Evolutionary conservation across 2,888 invertebrate species (phyloP).

Genomic region (Craniophora ligustri): DNA sequence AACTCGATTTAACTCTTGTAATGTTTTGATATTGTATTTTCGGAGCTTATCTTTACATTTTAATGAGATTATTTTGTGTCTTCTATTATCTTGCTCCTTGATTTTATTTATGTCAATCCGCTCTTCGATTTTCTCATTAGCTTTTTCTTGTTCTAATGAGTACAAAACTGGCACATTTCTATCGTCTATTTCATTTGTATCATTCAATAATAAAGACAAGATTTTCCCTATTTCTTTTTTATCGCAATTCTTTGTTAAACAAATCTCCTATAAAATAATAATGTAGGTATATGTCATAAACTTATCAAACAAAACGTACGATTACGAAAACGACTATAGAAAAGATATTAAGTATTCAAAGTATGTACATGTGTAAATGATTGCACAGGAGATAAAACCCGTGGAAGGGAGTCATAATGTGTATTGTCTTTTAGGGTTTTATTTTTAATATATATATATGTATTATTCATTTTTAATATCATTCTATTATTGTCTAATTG

Average conservation of each 20-base stretch:
- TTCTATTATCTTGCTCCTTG: background rate
- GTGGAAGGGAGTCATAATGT: too few species aligned
- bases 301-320: too few species aligned
- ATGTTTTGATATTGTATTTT: background rate
- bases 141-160: slow-evolving; percentile 18
- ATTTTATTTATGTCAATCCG: background rate
- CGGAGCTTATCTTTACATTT: slow-evolving; percentile 51
- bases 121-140: slow-evolving; percentile 19
- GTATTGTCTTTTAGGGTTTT: too few species aligned
- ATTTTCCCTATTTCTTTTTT: slow-evolving; percentile 20
- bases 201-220: slow-evolving; percentile 2
- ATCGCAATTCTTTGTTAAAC: slow-evolving; percentile 19
- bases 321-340: too few species aligned
- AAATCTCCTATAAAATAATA: slow-evolving; percentile 59
- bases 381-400: too few species aligned
- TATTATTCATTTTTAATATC: too few species aligned
- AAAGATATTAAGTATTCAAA: too few species aligned
- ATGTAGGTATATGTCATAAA: slow-evolving; percentile 8
- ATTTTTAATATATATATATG: too few species aligned
- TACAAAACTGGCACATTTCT: background rate
- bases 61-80: background rate
- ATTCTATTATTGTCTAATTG: too few species aligned
- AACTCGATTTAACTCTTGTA: slow-evolving; percentile 8
- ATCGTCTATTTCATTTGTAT: slow-evolving; percentile 6
- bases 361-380: too few species aligned